Base-by-base conservation (phyloP, 1,140 invertebrate genomes). In the Pemphigus obesinymphae region DNA sequence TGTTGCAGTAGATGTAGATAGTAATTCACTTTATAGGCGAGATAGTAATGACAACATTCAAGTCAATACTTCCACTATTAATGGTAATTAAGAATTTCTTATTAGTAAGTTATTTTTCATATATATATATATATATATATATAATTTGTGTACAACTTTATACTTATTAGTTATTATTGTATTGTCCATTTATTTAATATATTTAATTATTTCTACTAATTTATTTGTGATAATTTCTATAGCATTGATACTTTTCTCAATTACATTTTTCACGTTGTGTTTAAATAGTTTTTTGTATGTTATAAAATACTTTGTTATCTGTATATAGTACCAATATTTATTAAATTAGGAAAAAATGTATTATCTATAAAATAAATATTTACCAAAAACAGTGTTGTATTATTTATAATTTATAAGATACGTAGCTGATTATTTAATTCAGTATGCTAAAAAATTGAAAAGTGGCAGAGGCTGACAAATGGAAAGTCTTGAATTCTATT, bases 181-280 rank as follows among this genome's bases (percentile, higher is more conserved):
- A 31, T 73, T 29, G 43, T 73, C 43, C 40, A 43, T 23, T 70
- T 43, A 43, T 70, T 70, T 23, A 53, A 58, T 73, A 50, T n/a
- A 43, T 78, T 61, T 75, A 26, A n/a, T n/a, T n/a, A n/a, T n/a
- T n/a, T n/a, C n/a, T 80, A n/a, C 23, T 61, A 17, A 63, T 63
- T 63, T 40, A 55, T 76, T 76, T 76, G 45, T 78, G 34, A 55
- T 55, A 37, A 78, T 23, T 34, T 76, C 1, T 76, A 76, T 70
- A 23, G 6, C 43, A 70, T 72, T 76, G 15, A 2, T 45, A 73
- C 34, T 58, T 40, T 78, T 78, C 40, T 78, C 11, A 58, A 26
- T 78, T 37, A 50, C 20, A 48, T 53, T 34, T 40, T 15, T 37
- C 23, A 37, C 40, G 73, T 58, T 78, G 7, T 78, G 50, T 40